A percentile compares a stretch with the other conserved stretches of the same genome.
These are phyloP conservation scores for Tamias sibiricus DNA, from an alignment of 2,113 vertebrate species.

Conservation along the genomic window DNA sequence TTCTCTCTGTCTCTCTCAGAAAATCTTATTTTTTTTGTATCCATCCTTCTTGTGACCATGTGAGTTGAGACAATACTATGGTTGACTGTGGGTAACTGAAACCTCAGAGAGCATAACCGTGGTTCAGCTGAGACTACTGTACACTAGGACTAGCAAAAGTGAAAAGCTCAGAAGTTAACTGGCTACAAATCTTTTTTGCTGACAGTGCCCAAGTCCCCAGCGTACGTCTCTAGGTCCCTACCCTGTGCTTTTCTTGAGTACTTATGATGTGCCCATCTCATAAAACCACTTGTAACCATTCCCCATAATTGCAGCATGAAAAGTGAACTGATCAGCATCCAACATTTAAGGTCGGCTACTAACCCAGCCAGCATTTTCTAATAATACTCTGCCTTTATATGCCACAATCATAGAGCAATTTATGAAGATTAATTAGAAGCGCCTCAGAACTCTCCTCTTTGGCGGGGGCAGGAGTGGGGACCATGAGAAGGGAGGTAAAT, in stretches of 20 bases:
- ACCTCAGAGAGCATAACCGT: background rate
- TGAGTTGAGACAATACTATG: background rate
- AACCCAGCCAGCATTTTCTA: slow-evolving; percentile 83
- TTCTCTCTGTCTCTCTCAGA: no score
- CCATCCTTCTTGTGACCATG: background rate
- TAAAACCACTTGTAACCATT: slow-evolving; percentile 83
- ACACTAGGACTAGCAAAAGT: background rate
- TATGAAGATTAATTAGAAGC: slow-evolving; percentile 70
- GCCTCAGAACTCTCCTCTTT: background rate
- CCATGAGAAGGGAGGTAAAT: background rate
- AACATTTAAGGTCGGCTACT: slow-evolving; percentile 81
- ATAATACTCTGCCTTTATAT: slow-evolving; percentile 54
- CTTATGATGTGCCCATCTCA: background rate
- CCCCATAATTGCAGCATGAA: slow-evolving; percentile 76
- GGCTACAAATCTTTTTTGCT: background rate
- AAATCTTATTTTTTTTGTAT: background rate
- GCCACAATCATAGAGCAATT: slow-evolving; percentile 60
- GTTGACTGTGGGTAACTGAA: background rate
- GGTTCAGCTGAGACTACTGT: background rate
- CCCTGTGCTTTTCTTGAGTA: background rate
- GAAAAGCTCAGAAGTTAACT: background rate
- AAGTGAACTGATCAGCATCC: slow-evolving; percentile 35
- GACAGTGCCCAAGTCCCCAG: background rate
- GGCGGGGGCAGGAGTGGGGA: background rate
- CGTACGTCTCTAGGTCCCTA: background rate